Evolutionary conservation across 2,797 vertebrate species (phyloP).

Genomic region (Gambusia yucatana): DNA sequence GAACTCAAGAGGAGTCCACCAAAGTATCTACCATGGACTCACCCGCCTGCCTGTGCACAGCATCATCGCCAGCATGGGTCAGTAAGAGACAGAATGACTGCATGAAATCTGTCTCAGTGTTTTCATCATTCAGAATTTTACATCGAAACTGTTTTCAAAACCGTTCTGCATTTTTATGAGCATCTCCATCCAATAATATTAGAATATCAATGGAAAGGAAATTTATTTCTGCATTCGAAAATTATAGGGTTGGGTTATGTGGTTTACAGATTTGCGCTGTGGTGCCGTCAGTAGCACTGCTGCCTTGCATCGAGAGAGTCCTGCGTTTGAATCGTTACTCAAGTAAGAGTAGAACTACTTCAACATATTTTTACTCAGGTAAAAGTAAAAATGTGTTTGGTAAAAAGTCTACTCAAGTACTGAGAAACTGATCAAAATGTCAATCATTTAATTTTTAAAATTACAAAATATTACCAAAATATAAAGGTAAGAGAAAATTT

Average conservation of each 20-base stretch:
- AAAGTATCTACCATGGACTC: slow-evolving; percentile 85
- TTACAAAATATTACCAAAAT: no score
- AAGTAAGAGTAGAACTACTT: no score
- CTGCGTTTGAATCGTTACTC: background rate
- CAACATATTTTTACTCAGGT: no score
- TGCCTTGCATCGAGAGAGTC: background rate
- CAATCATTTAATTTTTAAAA: no score
- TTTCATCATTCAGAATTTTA: slow-evolving; percentile 20
- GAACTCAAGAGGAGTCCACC: slow-evolving; percentile 72
- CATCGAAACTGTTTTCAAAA: slow-evolving; percentile 19
- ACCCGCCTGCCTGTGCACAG: slow-evolving; percentile 87
- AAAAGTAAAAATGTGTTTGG: no score
- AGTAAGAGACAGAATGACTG: slow-evolving; percentile 48
- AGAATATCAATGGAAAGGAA: background rate
- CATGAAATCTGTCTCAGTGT: background rate
- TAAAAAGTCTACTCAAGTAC: no score
- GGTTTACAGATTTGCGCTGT: background rate
- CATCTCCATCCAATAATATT: background rate
- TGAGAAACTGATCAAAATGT: no score
- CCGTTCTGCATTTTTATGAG: background rate
- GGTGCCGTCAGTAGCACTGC: background rate
- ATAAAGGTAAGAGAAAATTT: no score
- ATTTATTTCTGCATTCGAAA: background rate
- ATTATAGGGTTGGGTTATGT: no score
- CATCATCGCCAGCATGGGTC: slow-evolving; percentile 90